A percentile compares a stretch with the other conserved stretches of the same genome.
Evolutionary conservation across 2,113 vertebrate genomes (phyloP).

Genomic region (Python bivittatus): DNA sequence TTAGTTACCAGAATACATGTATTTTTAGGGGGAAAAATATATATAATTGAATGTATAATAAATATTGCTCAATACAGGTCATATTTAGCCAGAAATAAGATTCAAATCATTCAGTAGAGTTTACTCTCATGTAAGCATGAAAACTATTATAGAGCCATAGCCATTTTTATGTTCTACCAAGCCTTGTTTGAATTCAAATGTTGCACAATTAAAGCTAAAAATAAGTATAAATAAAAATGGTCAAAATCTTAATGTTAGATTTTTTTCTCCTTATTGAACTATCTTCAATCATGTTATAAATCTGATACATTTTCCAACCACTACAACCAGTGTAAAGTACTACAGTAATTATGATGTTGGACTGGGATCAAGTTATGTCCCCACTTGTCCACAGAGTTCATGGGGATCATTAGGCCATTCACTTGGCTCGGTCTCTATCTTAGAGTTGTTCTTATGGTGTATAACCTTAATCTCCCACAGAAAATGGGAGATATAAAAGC

Average conservation of each 20-base stretch:
- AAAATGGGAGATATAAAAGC: not conserved
- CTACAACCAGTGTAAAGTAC: not conserved
- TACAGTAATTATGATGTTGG: not conserved
- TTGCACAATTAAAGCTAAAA: not conserved
- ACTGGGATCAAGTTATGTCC: not conserved
- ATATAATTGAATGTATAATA: not conserved
- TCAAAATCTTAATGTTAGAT: not conserved
- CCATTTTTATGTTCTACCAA: not conserved
- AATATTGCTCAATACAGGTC: not conserved
- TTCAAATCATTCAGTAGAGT: not conserved
- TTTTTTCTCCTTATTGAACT: not conserved
- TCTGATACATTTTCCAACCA: not conserved
- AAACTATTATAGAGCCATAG: not conserved
- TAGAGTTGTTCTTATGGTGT: not conserved
- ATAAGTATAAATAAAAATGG: not conserved
- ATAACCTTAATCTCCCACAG: not conserved
- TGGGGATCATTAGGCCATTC: not conserved
- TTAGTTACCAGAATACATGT: not conserved
- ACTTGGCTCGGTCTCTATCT: not conserved
- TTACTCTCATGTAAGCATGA: not conserved
- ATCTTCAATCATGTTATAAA: not conserved
- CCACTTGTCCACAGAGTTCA: not conserved
- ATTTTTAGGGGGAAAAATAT: not conserved
- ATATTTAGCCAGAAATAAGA: not conserved
- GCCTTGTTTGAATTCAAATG: not conserved